Percentiles rank a stretch among this genome's conserved stretches.
These are phyloP conservation scores for Canis aureus DNA, from an alignment of 2,113 vertebrate genomes.

Conservation along the genomic window DNA sequence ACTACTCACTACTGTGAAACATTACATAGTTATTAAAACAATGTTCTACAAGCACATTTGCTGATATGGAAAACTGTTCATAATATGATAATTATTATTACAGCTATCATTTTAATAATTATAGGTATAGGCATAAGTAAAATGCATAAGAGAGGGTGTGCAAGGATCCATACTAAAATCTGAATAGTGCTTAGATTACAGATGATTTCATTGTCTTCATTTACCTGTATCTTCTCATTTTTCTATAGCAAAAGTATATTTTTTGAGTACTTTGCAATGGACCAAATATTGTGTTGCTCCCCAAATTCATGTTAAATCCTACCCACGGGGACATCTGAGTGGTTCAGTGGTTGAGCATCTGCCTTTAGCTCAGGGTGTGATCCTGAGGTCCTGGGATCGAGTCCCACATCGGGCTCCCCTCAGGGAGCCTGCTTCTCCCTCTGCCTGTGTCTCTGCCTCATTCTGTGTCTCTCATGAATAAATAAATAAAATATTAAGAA, in stretches of 20 bases:
- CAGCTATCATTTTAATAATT: background rate
- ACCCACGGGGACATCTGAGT: too few species aligned
- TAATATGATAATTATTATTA: background rate
- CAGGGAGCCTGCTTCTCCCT: too few species aligned
- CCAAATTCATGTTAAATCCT: background rate
- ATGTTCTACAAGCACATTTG: background rate
- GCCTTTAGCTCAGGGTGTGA: too few species aligned
- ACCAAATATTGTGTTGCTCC: background rate
- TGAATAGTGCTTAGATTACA: background rate
- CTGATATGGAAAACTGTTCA: background rate
- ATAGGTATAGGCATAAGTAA: background rate
- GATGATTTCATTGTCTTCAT: background rate
- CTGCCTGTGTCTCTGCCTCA: too few species aligned
- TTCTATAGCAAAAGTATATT: background rate
- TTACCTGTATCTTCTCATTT: background rate
- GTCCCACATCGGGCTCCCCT: too few species aligned
- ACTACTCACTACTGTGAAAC: background rate
- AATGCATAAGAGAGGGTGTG: background rate
- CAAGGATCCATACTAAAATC: background rate
- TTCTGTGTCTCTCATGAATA: too few species aligned
- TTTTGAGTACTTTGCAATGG: background rate
- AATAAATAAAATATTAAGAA: too few species aligned
- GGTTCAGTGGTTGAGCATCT: too few species aligned
- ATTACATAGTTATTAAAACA: background rate
- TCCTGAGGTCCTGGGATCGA: too few species aligned